Base-by-base conservation (phyloP, 1,140 invertebrate genomes). In the Drosophila nikananu region DNA sequence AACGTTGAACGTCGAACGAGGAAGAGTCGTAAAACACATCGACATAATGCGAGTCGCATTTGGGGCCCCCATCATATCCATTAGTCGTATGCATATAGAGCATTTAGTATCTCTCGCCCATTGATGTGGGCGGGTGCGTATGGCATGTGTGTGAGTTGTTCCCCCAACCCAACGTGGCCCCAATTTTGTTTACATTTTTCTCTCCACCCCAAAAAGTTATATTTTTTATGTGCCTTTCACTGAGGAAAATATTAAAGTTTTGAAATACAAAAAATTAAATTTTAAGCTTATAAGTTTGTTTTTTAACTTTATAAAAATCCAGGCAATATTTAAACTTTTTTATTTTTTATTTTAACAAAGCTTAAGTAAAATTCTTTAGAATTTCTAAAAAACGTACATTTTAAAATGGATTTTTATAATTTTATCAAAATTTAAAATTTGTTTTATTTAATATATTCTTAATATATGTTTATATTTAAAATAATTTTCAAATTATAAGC, bases 121-220 rank as follows among this genome's bases (percentile, higher is more conserved):
- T 58, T 68, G 25, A 68, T 68, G 67, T 71, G 67, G 60, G 64
- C 63, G 67, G 63, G 41, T 54, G 64, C 49, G 62, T 51, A 21
- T n/a, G 30, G 21, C 25, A 15, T 65, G 9, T 19, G 12, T 32
- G 21, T 35, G 59, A 10, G 37, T 59, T 27, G 37, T 46, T 35
- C 27, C 54, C 54, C 67, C 66, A 51, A 57, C 42, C 57, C 73
- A 76, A 71, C 49, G 62, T 81, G 83, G 79, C 83, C 68, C 71
- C 83, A 73, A 86, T 82, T 76, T 82, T 86, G 83, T 86, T 82
- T 86, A 86, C 79, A 79, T 81, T 84, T 52, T 32, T 35, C 52
- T 39, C 54, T 41, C 32, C 15, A 15, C 15, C 21, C 64, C 17
- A 32, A 67, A 66, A 62, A 32, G 8, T 58, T 54, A 4, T n/a